Base-by-base conservation (phyloP, 2,888 invertebrate genomes). In the Notocelia uddmanniana region DNA sequence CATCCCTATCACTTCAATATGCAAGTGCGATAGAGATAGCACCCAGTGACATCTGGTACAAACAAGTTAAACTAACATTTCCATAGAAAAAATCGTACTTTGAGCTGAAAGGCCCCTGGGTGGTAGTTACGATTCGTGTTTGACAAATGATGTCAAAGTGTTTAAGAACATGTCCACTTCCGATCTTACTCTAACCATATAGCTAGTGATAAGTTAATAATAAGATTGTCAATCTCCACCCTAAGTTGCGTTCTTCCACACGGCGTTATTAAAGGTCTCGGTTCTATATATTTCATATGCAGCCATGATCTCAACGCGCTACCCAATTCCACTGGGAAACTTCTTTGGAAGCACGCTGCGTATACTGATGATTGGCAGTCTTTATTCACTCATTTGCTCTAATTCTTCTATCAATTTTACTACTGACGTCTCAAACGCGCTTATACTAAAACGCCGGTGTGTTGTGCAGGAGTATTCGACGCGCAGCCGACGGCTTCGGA, bases 401-500 rank as follows among this genome's bases (percentile, higher is more conserved):
- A 34, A 41, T 3, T 37, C 8, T 31, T 31, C 26, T 26, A 26
- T 5, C 31, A 31, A 31, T 31, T 31, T 9, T 37, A 13, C 37
- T 37, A 11, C 31, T 9, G 31, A 6, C 8, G 31, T 31, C 5
- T 31, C 8, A 31, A 6, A 6, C 31, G 31, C n/a, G 3, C 3
- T n/a, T n/a, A 8, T 45, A n/a, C 6, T 45, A 8, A 37, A 1
- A 6, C n/a, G n/a, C 34, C 13, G 10, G 10, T 3, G 15, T 23
- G 18, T 77, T 79, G 58, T 78, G 76, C 85, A 95, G 95, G 95
- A 80, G 97, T 97, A 89, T 97, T 97, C 83, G 96, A 96, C 94
- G 96, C 97, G 2, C 97, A 97, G 76, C 97, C 98, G 50, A 98
- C 98, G 18, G 95, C 97, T 73, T 95, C 97, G 60, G 98, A 98